Percentiles rank a stretch among this genome's conserved stretches.
Evolutionary conservation across 64 coral and sea anemone species (phyloP).

Genomic region (Montipora cactus): DNA sequence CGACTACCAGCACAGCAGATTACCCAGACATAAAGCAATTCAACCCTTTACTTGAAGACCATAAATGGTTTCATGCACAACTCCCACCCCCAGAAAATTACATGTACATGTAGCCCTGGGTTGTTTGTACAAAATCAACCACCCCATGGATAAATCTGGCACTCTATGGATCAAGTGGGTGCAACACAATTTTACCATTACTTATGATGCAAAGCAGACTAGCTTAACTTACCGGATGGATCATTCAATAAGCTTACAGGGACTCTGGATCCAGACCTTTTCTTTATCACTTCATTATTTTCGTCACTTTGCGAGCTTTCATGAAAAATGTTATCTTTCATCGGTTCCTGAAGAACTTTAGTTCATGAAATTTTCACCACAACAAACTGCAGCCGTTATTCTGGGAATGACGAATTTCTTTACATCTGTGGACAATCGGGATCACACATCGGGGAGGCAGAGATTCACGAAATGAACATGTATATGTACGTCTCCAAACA

Average conservation of each 20-base stretch:
- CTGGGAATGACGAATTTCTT: neutral
- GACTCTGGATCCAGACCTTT: neutral
- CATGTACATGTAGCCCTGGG: too few species aligned
- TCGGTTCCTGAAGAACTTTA: neutral
- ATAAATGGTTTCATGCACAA: too few species aligned
- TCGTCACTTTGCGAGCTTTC: slow-evolving; percentile 52
- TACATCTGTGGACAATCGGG: neutral
- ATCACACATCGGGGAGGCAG: neutral
- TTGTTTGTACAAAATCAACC: too few species aligned
- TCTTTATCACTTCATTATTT: slow-evolving; percentile 8
- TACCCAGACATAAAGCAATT: too few species aligned
- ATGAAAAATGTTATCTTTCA: slow-evolving; percentile 50
- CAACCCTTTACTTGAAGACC: too few species aligned
- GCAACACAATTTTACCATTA: too few species aligned
- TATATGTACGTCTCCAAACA: neutral
- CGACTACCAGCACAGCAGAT: too few species aligned
- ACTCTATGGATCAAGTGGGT: too few species aligned
- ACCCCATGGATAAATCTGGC: too few species aligned
- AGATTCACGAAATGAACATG: neutral
- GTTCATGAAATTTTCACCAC: neutral
- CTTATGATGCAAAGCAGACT: too few species aligned
- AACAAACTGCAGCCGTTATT: neutral
- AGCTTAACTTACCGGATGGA: neutral
- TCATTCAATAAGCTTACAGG: neutral
- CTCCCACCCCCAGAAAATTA: too few species aligned